Conservation (phyloP, 2,113 vertebrate species). For the Beaufortia kweichowensis region DNA sequence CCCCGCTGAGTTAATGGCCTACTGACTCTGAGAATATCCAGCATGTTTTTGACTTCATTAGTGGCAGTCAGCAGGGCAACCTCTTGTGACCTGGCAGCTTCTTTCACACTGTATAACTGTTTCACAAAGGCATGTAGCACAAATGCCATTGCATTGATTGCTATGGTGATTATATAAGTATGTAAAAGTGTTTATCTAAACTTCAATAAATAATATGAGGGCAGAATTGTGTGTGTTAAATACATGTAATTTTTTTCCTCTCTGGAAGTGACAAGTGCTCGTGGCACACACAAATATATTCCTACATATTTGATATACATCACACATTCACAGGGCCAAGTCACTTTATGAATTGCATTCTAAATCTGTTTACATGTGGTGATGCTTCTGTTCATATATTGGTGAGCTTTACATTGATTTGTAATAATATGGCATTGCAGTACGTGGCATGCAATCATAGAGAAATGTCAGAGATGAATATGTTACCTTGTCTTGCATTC, state of each 20-base stretch:
- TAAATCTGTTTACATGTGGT: constrained; percentile 5
- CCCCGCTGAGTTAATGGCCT: constrained; percentile 6
- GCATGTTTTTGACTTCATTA: not conserved
- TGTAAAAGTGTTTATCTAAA: not conserved
- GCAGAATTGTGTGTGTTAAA: no score
- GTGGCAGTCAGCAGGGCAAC: not conserved
- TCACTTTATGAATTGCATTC: not conserved
- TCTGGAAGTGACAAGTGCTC: not conserved
- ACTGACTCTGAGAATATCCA: not conserved
- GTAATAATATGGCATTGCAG: not conserved
- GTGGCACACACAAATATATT: not conserved
- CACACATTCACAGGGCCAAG: constrained; percentile 12
- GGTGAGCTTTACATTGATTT: not conserved
- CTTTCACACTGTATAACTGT: no score
- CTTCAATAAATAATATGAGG: no score
- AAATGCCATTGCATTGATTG: not conserved
- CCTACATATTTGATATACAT: not conserved
- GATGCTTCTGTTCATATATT: not conserved
- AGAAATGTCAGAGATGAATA: constrained; percentile 10
- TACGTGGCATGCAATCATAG: not conserved
- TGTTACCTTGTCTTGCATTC: no score
- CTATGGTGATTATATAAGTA: not conserved
- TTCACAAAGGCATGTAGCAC: not conserved
- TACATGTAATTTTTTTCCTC: not conserved
- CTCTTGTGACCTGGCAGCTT: not conserved